Evolutionary conservation across 1,140 invertebrate genomes (phyloP).

Genomic region (Cotesia vestalis): DNA sequence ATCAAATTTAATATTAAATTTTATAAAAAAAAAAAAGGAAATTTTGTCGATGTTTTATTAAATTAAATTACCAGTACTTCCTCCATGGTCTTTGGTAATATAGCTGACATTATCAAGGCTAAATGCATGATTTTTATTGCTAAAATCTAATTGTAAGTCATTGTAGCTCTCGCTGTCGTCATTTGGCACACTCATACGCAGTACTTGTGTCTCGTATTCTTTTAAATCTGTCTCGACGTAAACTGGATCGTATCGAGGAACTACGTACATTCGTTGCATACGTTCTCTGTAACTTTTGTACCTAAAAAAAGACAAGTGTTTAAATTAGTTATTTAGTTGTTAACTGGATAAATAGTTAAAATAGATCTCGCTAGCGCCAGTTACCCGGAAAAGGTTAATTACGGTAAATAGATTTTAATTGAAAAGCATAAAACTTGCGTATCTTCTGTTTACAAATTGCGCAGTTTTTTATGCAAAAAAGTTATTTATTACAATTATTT

Average conservation of each 20-base stretch:
- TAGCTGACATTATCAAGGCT: slow-evolving; percentile 86
- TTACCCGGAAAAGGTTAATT: too few relatives aligned
- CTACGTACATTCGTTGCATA: slow-evolving; percentile 77
- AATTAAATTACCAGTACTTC: slow-evolving; percentile 59
- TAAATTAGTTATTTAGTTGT: too few relatives aligned
- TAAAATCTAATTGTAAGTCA: slow-evolving; percentile 86
- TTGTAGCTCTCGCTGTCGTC: slow-evolving; percentile 80
- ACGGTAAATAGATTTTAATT: too few relatives aligned
- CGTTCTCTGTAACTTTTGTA: slow-evolving; percentile 84
- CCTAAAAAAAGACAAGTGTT: slow-evolving; percentile 55
- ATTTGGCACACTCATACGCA: slow-evolving; percentile 87
- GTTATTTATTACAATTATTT: too few relatives aligned
- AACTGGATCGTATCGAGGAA: slow-evolving; percentile 81
- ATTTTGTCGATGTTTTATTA: neutral
- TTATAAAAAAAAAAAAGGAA: slow-evolving; percentile 24
- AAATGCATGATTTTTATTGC: slow-evolving; percentile 86
- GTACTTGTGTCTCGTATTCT: slow-evolving; percentile 87
- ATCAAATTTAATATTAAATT: neutral
- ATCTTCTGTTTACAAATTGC: too few relatives aligned
- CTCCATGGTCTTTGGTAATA: slow-evolving; percentile 81
- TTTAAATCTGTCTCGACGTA: slow-evolving; percentile 81
- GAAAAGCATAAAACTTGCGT: too few relatives aligned
- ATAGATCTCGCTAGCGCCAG: too few relatives aligned
- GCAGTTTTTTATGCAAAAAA: too few relatives aligned
- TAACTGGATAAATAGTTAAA: too few relatives aligned